These are phyloP conservation scores for Eurystomus gularis DNA, from an alignment of 2,113 vertebrate species.

Conservation along the genomic window DNA sequence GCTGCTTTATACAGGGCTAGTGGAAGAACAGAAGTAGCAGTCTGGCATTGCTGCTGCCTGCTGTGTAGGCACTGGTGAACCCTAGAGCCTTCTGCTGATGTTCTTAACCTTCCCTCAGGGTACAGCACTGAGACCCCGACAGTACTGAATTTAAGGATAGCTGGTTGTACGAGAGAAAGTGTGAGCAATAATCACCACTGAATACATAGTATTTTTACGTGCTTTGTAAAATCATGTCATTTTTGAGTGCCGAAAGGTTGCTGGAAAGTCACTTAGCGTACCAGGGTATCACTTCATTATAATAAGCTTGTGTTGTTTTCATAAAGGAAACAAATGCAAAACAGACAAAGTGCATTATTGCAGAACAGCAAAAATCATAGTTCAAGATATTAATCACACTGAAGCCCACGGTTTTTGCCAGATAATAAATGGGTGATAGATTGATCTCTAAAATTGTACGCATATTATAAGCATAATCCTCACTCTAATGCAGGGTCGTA, in stretches of 20 bases:
- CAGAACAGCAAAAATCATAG: slow-evolving; percentile 33
- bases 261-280: slow-evolving; percentile 24
- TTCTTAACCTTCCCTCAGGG: not conserved
- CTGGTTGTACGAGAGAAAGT: not conserved
- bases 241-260: slow-evolving; percentile 37
- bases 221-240: slow-evolving; percentile 42
- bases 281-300: slow-evolving; percentile 19
- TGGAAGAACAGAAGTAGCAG: not conserved
- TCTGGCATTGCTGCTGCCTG: not conserved
- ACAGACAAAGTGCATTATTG: not conserved
- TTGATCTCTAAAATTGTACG: slow-evolving; percentile 58
- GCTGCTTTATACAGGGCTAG: not conserved
- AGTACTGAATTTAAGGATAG: not conserved
- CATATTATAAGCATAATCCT: slow-evolving; percentile 43
- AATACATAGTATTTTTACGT: slow-evolving; percentile 23
- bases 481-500: slow-evolving; percentile 55
- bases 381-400: slow-evolving; percentile 43
- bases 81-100: not conserved
- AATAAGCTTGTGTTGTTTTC: not conserved
- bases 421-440: slow-evolving; percentile 67
- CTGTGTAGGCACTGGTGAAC: not conserved
- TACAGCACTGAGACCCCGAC: not conserved
- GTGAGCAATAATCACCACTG: not conserved
- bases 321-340: slow-evolving; percentile 2
- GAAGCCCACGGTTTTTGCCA: slow-evolving; percentile 27